A percentile compares a stretch with the other conserved stretches of the same genome.
phyloP scores from a whole-genome alignment of 2,113 vertebrate species.

The Hemiprocne comata region DNA sequence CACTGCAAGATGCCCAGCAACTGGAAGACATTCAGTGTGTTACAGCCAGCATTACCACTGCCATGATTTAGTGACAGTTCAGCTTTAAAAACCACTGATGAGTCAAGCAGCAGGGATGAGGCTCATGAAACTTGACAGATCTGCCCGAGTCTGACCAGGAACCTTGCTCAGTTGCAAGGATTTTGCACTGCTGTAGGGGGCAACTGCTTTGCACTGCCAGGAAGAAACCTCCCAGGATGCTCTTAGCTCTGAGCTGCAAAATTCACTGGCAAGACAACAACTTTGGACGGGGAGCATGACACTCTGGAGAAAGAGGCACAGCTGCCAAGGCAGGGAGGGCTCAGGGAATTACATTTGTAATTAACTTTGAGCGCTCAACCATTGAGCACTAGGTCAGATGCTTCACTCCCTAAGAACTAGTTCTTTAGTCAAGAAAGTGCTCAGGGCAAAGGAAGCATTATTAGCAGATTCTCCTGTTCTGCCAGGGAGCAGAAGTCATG shows the following conservation, averaged over 20 bases:
- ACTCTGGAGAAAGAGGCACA: not conserved
- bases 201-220: not conserved
- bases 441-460: not conserved
- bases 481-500: not conserved
- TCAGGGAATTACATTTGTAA: conserved; percentile 15
- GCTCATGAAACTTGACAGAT: conserved; percentile 21
- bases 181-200: conserved; percentile 10
- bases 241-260: not conserved
- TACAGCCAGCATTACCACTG: not conserved
- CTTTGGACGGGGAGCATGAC: conserved; percentile 1
- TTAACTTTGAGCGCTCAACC: conserved; percentile 54
- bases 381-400: conserved; percentile 41
- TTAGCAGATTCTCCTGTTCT: conserved; percentile 10
- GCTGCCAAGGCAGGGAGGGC: conserved; percentile 25
- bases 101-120: not conserved
- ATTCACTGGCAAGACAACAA: not conserved
- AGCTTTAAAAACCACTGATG: conserved; percentile 24
- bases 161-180: conserved; percentile 9
- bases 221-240: not conserved
- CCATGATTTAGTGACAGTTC: not conserved
- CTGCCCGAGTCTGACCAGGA: not conserved
- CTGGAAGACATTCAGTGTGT: not conserved
- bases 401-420: conserved; percentile 3
- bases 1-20: not conserved
- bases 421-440: not conserved